Base-by-base conservation (phyloP, 2,797 vertebrate genomes). In the Halcyon leucocephala region DNA sequence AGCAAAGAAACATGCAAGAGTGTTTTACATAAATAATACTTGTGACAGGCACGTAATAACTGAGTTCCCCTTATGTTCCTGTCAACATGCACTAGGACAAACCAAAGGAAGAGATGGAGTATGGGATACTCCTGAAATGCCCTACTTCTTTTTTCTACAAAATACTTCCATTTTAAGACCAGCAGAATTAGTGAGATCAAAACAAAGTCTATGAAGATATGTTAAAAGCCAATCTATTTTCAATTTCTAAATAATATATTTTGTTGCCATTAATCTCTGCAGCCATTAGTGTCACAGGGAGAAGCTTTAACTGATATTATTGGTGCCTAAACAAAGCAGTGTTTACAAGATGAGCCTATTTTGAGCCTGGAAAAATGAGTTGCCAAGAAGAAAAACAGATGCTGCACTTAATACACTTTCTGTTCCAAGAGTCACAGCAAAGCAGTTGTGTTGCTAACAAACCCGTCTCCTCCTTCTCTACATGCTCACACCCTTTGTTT, bases 261-360 rank as follows among this genome's bases (percentile, higher is more conserved):
- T 17, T 52, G 51, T 90, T 67, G 52, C 71, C 51, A 33, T 85
- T 89, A 95, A 82, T 92, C 92, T 93, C 71, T 95, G 57, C n/a
- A 86, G 92, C 79, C 20, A 0, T 92, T 91, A 78, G 55, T 94
- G 93, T 94, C 88, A 60, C 44, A 80, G 62, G 67, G 77, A 94
- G 82, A 77, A 37, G 73, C 79, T 86, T 67, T 86, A 92, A 86
- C 76, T 77, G 77, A 78, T 97, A 74, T 93, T 95, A 91, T 96
- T 97, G 94, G 89, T 55, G 62, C 74, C 86, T 85, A 89, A 91
- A 72, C 57, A 92, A 95, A 82, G 60, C 74, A 64, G 31, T 81
- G 84, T 90, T 92, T 94, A 90, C 89, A 88, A 95, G 95, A 90
- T 71, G 61, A 95, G 62, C 76, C 94, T 96, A 95, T 97, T 97